A percentile compares a stretch with the other conserved stretches of the same genome.
phyloP scores from a whole-genome alignment of 2,888 invertebrate species.

The Sarcophaga subvicina region DNA sequence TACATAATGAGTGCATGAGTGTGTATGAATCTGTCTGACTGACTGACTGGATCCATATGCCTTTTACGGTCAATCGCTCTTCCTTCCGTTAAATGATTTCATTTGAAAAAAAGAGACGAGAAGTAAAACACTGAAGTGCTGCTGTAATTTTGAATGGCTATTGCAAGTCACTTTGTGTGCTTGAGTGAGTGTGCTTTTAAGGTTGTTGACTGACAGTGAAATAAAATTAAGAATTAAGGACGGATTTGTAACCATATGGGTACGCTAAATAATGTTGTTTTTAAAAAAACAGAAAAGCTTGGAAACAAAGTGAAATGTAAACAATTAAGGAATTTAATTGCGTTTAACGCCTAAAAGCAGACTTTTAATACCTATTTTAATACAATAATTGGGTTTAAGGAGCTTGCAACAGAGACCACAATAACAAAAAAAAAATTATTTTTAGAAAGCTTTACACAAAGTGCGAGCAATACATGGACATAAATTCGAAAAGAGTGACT shows the following conservation, averaged over 20 bases:
- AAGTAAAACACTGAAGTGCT: not conserved
- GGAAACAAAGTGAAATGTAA: not conserved
- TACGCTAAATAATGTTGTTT: not conserved
- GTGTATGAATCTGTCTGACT: not conserved
- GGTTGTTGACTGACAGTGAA: conserved; percentile 57
- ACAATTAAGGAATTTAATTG: not conserved
- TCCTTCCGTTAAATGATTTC: not conserved
- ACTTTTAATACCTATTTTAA: not conserved
- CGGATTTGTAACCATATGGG: not conserved
- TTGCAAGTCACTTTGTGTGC: not conserved
- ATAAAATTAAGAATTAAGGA: conserved; percentile 9
- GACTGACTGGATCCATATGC: conserved; percentile 5
- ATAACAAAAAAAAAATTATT: too few species aligned
- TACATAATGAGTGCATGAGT: not conserved
- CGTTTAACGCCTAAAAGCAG: not conserved
- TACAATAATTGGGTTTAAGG: too few species aligned
- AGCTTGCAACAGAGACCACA: too few species aligned
- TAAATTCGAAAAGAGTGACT: too few species aligned
- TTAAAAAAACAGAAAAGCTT: not conserved
- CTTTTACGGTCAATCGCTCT: not conserved
- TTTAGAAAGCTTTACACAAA: too few species aligned
- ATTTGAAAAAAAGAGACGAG: not conserved
- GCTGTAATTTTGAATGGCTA: not conserved
- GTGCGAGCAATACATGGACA: too few species aligned
- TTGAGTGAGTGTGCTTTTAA: conserved; percentile 20